phyloP scores from a whole-genome alignment of 2,113 vertebrate genomes.

The Mastomys coucha region DNA sequence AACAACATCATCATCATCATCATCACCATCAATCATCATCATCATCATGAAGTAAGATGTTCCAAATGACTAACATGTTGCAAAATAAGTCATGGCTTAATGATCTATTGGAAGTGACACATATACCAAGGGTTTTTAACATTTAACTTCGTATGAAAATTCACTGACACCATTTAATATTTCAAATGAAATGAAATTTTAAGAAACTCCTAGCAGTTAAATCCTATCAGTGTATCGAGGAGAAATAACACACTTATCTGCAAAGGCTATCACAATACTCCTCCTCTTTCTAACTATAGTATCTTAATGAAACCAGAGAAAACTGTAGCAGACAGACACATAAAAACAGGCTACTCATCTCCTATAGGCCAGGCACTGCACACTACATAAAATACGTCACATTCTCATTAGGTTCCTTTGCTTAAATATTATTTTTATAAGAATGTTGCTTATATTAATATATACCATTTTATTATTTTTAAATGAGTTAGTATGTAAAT shows the following conservation, averaged over 20 bases:
- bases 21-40: too few relatives aligned
- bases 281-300: not conserved
- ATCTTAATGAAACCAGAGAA: not conserved
- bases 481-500: not conserved
- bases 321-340: not conserved
- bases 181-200: constrained; percentile 42
- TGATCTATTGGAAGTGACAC: constrained; percentile 5
- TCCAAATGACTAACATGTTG: constrained; percentile 9
- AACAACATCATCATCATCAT: too few relatives aligned
- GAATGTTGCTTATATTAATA: constrained; percentile 5
- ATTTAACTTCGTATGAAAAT: constrained; percentile 13
- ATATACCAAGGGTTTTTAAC: not conserved
- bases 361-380: not conserved
- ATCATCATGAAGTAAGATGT: not conserved
- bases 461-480: constrained; percentile 34
- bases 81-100: constrained; percentile 45
- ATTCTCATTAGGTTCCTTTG: constrained; percentile 9
- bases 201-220: constrained; percentile 31
- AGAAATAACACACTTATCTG: not conserved
- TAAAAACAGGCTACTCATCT: not conserved
- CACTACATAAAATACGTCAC: constrained; percentile 23
- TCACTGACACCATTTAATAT: not conserved
- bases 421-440: constrained; percentile 34
- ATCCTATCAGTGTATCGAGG: not conserved
- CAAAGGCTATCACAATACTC: constrained; percentile 10